Evolutionary conservation across 2,113 vertebrate genomes (phyloP), one percentile per base, ranked within the genome.

Genomic region (Ammodramus savannarum): DNA sequence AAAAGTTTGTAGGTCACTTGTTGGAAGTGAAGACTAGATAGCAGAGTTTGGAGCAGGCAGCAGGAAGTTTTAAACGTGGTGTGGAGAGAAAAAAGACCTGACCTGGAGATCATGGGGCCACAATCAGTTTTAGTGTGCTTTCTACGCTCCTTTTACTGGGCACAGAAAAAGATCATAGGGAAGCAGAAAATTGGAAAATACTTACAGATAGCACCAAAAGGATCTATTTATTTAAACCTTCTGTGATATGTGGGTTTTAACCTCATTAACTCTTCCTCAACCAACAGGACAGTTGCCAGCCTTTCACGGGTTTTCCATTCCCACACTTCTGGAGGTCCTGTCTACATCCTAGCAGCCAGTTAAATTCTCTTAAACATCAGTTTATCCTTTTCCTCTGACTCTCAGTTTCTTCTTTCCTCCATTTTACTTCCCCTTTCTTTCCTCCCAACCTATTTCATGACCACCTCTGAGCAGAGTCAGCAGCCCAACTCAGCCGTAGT

Each of bases 381-480:
- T 1, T 92, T 86, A 76, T 79, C 85, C 32, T 73, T 74, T 85
- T 62, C 34, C 72, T 69, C 77, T 82, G 87, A 85, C 44, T 76
- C 32, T 17, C 31, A 52, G 54, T 68, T 76, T 93, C 71, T 67
- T 61, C 54, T 54, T 83, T 44, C 58, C 67, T 85, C 75, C 88
- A 90, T 93, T 86, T 93, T 92, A 80, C 87, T 91, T 89, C 79
- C 41, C 39, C 82, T 92, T 95, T 87, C 80, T 62, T 71, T 29
- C 75, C 82, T 81, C 49, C 66, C 73, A 93, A 7, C 2, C 1
- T 86, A 77, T 72, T 69, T 83, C 85, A 49, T 88, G 91, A 95
- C 95, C 96, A 95, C 94, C 94, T 94, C 82, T 74, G 87, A 83
- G 89, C 32, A 21, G 82, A 94, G 72, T 87, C 89, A 74, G 93